phyloP scores from a whole-genome alignment of 2,888 invertebrate species.

The Nycteola revayana region DNA sequence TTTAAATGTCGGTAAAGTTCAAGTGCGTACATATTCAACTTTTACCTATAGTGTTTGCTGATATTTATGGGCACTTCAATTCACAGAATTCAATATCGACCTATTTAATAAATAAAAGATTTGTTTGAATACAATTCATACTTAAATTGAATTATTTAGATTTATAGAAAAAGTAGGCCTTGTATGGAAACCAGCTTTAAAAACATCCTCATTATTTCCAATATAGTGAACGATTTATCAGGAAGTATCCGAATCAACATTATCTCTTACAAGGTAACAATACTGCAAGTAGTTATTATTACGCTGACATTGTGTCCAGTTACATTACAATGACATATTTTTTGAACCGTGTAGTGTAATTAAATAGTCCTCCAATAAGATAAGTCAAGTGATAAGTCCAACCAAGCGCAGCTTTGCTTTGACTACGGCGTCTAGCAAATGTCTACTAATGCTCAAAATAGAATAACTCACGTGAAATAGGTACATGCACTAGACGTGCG shows the following conservation, averaged over 20 bases:
- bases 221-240: constrained; percentile 23
- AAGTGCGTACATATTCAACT: constrained; percentile 13
- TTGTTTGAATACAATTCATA: too few relatives aligned
- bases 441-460: constrained; percentile 45
- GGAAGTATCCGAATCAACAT: constrained; percentile 20
- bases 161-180: too few relatives aligned
- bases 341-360: neutral
- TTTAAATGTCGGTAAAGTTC: constrained; percentile 27
- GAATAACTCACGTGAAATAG: constrained; percentile 24
- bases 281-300: neutral
- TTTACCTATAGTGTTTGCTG: too few relatives aligned
- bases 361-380: constrained; percentile 3
- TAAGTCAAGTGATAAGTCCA: constrained; percentile 5
- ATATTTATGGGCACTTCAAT: too few relatives aligned
- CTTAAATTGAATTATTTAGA: too few relatives aligned
- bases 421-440: constrained; percentile 30
- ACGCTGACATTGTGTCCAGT: neutral
- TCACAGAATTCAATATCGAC: too few relatives aligned
- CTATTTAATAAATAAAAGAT: too few relatives aligned
- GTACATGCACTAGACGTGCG: constrained; percentile 13
- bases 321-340: constrained; percentile 1
- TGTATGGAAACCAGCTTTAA: constrained; percentile 11
- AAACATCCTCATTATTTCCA: constrained; percentile 20
- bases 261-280: constrained; percentile 19
- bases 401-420: constrained; percentile 7